A percentile compares a stretch with the other conserved stretches of the same genome.
phyloP scores from a whole-genome alignment of 2,113 vertebrate genomes.

The Panurus biarmicus region DNA sequence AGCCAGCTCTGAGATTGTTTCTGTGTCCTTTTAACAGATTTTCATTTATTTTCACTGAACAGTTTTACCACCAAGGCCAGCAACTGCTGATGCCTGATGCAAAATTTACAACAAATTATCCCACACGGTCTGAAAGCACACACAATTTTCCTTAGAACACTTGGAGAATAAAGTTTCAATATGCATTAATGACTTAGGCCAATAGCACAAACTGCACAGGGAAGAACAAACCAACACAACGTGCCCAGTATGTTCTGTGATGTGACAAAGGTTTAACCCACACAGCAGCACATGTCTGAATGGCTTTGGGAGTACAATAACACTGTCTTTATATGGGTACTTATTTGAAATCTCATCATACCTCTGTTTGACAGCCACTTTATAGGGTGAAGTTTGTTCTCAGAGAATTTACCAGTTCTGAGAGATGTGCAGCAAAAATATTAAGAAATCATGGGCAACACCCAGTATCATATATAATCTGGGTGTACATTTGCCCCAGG shows the following conservation, averaged over 20 bases:
- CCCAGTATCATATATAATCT: neutral
- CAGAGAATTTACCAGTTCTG: neutral
- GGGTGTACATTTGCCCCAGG: neutral
- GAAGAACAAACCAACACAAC: neutral
- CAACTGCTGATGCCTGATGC: neutral
- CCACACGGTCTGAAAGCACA: neutral
- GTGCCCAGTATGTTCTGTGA: neutral
- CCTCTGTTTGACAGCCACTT: neutral
- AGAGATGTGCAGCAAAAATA: neutral
- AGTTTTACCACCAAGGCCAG: neutral
- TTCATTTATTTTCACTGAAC: neutral
- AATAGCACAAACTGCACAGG: neutral
- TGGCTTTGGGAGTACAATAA: neutral
- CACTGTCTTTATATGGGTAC: neutral
- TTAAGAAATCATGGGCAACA: neutral
- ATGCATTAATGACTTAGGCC: neutral
- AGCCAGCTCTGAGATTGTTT: accelerated
- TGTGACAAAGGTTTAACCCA: neutral
- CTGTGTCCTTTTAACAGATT: neutral
- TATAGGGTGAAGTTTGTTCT: neutral
- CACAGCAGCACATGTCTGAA: neutral
- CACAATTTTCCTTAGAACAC: neutral
- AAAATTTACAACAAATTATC: neutral
- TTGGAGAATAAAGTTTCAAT: neutral
- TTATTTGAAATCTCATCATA: neutral